phyloP scores from a whole-genome alignment of 2,888 invertebrate species.

The Ctena decussata region DNA sequence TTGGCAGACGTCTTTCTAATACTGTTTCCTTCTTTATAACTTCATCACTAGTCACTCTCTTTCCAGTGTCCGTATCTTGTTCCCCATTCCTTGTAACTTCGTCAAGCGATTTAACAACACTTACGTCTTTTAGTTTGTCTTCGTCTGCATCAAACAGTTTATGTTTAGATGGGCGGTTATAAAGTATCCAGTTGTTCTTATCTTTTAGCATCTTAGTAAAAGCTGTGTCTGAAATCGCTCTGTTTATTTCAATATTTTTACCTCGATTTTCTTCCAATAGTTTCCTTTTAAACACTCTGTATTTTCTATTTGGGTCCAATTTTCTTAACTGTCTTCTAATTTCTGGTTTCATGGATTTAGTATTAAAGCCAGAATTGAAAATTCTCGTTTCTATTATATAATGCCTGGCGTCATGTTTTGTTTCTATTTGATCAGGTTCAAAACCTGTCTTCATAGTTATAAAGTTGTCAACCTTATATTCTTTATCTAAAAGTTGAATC shows the following conservation, averaged over 20 bases:
- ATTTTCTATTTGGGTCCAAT: conserved; percentile 67
- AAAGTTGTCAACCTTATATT: conserved; percentile 69
- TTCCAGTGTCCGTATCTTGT: not conserved
- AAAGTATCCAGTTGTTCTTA: conserved; percentile 56
- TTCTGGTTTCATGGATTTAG: conserved; percentile 66
- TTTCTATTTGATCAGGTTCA: conserved; percentile 56
- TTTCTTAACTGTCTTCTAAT: conserved; percentile 64
- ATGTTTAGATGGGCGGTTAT: conserved; percentile 33
- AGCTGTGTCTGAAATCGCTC: conserved; percentile 54
- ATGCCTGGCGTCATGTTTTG: conserved; percentile 53
- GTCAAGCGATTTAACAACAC: not conserved
- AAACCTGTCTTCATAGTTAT: conserved; percentile 70
- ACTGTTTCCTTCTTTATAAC: conserved; percentile 54
- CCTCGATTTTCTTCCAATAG: conserved; percentile 60
- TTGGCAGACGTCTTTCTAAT: conserved; percentile 44
- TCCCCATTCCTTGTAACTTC: not conserved
- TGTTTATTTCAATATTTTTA: conserved; percentile 66
- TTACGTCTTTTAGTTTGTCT: not conserved
- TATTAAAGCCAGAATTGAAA: conserved; percentile 69
- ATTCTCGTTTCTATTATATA: conserved; percentile 70
- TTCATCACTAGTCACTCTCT: conserved; percentile 16
- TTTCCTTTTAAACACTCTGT: conserved; percentile 54
- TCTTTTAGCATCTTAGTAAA: conserved; percentile 69
- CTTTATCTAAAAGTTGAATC: conserved; percentile 58
- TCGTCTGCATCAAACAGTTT: not conserved